Conservation (phyloP, 2,888 invertebrate genomes). For the Brenthis hecate region DNA sequence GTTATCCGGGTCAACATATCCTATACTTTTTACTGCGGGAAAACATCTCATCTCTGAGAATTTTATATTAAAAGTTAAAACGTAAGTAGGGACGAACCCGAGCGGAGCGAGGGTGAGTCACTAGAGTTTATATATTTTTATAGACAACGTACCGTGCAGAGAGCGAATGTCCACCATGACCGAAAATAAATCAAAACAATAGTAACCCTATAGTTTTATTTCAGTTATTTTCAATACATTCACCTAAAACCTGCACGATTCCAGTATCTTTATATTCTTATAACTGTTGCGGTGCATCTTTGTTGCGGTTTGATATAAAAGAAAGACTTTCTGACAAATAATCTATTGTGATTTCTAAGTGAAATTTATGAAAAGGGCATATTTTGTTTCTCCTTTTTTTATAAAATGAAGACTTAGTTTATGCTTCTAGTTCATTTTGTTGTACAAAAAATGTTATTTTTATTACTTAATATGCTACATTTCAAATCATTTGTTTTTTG, state of each 20-base stretch:
- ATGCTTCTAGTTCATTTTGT: neutral
- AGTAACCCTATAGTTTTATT: neutral
- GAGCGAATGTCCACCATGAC: too few species aligned
- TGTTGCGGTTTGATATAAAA: slow-evolving; percentile 28
- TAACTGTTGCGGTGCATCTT: neutral
- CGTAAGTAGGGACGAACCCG: too few species aligned
- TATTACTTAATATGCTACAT: too few species aligned
- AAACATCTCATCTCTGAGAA: too few species aligned
- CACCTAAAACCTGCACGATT: neutral
- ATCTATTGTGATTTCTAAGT: slow-evolving; percentile 26
- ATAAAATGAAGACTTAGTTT: neutral
- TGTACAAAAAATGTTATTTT: too few species aligned
- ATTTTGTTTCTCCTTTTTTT: neutral
- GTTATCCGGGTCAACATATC: too few species aligned
- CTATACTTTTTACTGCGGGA: too few species aligned
- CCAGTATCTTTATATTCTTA: slow-evolving; percentile 1
- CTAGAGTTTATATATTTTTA: too few species aligned
- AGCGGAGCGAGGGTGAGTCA: too few species aligned
- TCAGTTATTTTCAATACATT: neutral
- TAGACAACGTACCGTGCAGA: too few species aligned
- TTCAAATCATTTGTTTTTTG: too few species aligned
- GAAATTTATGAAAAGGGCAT: slow-evolving; percentile 10
- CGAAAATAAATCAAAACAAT: neutral
- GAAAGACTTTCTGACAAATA: slow-evolving; percentile 29
- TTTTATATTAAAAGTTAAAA: too few species aligned